Percentiles rank a stretch among this genome's conserved stretches.
These are phyloP conservation scores for Aporophyla nigra DNA, from an alignment of 2,888 invertebrate species.

Conservation along the genomic window DNA sequence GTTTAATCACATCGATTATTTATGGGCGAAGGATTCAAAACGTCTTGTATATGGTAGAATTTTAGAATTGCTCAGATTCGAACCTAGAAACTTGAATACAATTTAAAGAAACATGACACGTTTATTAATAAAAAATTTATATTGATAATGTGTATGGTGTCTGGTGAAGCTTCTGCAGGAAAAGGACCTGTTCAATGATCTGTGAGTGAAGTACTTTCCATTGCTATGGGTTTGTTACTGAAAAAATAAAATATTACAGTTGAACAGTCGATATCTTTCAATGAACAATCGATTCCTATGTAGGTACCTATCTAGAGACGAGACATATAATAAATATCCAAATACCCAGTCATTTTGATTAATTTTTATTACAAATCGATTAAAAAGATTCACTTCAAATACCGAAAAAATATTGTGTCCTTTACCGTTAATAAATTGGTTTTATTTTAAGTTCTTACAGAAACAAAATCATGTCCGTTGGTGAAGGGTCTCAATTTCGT, in stretches of 20 bases:
- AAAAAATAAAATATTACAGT: not conserved
- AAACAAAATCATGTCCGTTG: not conserved
- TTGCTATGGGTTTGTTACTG: not conserved
- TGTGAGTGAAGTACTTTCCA: not conserved
- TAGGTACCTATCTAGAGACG: too few species aligned
- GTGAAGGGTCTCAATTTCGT: not conserved
- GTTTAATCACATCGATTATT: slow-evolving; percentile 71
- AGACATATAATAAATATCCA: not conserved
- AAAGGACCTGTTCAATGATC: not conserved
- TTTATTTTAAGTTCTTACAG: not conserved
- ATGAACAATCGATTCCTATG: not conserved
- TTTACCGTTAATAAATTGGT: not conserved
- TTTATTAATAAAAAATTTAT: not conserved
- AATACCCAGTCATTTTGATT: not conserved
- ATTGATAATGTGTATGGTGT: not conserved
- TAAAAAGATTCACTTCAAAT: not conserved
- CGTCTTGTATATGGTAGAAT: slow-evolving; percentile 55
- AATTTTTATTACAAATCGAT: not conserved
- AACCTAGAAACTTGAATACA: slow-evolving; percentile 2
- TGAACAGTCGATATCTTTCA: not conserved
- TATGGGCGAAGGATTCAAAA: slow-evolving; percentile 68
- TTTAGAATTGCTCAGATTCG: slow-evolving; percentile 43
- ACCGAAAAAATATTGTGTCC: not conserved
- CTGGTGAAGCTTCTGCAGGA: not conserved
- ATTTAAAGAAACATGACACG: not conserved